Percentiles rank a stretch among this genome's conserved stretches.
Conservation (phyloP, 2,113 vertebrate species). For the Laterallus jamaicensis region DNA sequence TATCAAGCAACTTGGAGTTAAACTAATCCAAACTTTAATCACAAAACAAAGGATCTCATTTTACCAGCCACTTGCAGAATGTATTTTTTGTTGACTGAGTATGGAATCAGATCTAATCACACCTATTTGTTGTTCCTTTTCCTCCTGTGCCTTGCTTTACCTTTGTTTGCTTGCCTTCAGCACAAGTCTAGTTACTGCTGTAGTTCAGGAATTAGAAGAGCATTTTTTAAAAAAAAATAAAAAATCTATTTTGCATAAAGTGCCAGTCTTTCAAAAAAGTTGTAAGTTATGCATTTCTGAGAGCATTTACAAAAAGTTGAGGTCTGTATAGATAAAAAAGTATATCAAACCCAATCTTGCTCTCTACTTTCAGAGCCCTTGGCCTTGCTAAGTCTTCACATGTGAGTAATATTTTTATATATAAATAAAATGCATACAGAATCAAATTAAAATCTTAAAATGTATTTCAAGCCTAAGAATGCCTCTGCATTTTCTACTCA, state of each 20-base stretch:
- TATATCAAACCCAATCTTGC: not conserved
- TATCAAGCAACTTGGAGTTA: not conserved
- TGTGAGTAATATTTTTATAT: not conserved
- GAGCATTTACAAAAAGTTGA: not conserved
- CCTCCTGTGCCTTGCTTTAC: not conserved
- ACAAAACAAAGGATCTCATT: not conserved
- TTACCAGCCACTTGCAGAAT: not conserved
- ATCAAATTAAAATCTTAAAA: not conserved
- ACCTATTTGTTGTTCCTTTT: not conserved
- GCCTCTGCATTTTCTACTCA: not conserved
- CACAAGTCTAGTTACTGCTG: not conserved
- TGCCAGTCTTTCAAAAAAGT: not conserved
- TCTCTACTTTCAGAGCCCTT: not conserved
- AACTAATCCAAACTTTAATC: not conserved
- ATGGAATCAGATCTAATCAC: not conserved
- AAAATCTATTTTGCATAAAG: not conserved
- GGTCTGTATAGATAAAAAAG: not conserved
- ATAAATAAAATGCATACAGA: not conserved
- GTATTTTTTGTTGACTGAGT: not conserved
- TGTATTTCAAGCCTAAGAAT: not conserved
- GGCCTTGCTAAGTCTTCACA: not conserved
- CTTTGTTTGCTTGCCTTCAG: not conserved
- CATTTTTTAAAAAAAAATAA: not conserved
- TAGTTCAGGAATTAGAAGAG: not conserved
- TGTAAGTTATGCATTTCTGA: not conserved